Percentiles rank a stretch among this genome's conserved stretches.
Conservation (phyloP, 2,113 vertebrate genomes). For the Oncorhynchus gorbuscha region DNA sequence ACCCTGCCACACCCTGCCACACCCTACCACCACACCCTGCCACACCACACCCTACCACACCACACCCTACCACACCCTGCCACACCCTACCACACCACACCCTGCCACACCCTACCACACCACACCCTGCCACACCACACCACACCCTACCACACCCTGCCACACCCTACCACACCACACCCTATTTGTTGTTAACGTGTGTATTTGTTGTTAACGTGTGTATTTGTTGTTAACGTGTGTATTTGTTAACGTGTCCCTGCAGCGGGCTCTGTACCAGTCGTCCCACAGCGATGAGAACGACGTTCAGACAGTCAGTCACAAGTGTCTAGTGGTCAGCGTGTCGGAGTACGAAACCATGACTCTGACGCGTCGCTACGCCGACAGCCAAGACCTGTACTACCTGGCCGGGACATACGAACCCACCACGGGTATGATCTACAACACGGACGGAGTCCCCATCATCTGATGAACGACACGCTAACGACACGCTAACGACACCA, state of each 20-base stretch:
- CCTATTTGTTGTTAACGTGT: neutral
- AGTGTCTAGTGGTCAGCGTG: constrained; percentile 95
- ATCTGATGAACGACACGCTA: constrained; percentile 84
- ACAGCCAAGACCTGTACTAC: constrained; percentile 98
- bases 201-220: no score
- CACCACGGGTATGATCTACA: constrained; percentile 99
- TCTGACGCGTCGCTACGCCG: constrained; percentile 94
- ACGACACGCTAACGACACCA: neutral
- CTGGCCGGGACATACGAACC: constrained; percentile 97
- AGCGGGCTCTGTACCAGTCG: constrained; percentile 98
- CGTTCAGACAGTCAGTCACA: constrained; percentile 98
- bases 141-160: no score
- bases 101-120: fast-evolving
- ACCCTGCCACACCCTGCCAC: no score
- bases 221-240: neutral
- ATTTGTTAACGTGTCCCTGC: constrained; percentile 10
- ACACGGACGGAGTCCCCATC: constrained; percentile 93
- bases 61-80: no score
- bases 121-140: fast-evolving
- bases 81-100: no score
- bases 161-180: no score
- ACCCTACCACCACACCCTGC: no score
- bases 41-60: no score
- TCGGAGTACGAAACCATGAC: constrained; percentile 98
- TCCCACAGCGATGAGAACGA: constrained; percentile 98